These are phyloP conservation scores for Lanius ludovicianus DNA, from an alignment of 2,113 vertebrate genomes.

Conservation along the genomic window DNA sequence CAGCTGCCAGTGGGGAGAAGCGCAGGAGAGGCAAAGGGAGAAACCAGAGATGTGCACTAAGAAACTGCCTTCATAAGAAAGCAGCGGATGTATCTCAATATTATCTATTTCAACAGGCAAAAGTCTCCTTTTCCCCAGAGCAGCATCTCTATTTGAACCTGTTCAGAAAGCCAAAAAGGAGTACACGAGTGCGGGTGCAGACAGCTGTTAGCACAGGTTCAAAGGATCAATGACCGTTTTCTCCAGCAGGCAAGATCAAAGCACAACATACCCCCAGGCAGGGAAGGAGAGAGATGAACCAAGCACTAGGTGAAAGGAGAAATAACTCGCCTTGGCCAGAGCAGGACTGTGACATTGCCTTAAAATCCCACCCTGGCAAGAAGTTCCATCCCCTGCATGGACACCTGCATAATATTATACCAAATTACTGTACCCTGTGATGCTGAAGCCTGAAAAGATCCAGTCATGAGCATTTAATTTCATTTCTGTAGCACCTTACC, in stretches of 20 bases:
- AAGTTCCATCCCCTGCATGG: not conserved
- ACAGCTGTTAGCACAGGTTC: not conserved
- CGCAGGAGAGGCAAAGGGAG: not conserved
- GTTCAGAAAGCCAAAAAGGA: not conserved
- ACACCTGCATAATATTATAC: not conserved
- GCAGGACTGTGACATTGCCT: not conserved
- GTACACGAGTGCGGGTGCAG: not conserved
- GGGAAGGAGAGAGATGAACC: not conserved
- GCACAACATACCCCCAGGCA: not conserved
- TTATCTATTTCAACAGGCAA: not conserved
- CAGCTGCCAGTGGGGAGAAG: not conserved
- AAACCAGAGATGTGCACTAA: not conserved
- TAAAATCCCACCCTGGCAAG: not conserved
- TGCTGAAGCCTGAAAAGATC: not conserved
- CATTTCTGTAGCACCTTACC: not conserved
- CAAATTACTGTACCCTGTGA: not conserved
- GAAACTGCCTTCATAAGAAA: not conserved
- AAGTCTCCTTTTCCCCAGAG: not conserved
- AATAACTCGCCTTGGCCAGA: not conserved
- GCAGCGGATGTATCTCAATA: not conserved
- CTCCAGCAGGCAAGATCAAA: conserved; percentile 3
- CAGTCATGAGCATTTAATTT: not conserved
- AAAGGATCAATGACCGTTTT: not conserved
- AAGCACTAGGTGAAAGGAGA: not conserved
- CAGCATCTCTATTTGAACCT: not conserved